Percentiles rank a stretch among this genome's conserved stretches.
Conservation (phyloP, 2,888 invertebrate species). For the Pogonocherus hispidulus region DNA sequence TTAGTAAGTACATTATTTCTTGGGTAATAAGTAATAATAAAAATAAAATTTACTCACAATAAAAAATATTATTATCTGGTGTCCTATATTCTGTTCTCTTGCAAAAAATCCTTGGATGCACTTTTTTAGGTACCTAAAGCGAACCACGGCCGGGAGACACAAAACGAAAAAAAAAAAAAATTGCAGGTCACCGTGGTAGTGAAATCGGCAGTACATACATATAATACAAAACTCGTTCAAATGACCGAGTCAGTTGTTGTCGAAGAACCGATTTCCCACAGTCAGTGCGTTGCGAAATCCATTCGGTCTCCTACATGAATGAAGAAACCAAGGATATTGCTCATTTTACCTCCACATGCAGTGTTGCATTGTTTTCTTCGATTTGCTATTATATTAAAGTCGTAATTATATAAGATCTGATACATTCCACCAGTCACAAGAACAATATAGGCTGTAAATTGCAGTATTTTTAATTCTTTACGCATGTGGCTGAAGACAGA, state of each 20-base stretch:
- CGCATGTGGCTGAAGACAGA: too few species aligned
- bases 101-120: too few species aligned
- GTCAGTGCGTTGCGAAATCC: conserved; percentile 3
- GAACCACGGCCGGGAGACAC: background rate
- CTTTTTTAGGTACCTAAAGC: too few species aligned
- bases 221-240: background rate
- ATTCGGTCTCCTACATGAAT: background rate
- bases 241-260: background rate
- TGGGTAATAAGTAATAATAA: too few species aligned
- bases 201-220: background rate
- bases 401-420: background rate
- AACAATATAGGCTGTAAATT: too few species aligned
- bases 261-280: background rate
- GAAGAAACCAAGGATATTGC: background rate
- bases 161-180: background rate
- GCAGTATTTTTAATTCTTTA: too few species aligned
- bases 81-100: too few species aligned
- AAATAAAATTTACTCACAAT: too few species aligned
- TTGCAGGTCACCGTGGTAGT: background rate
- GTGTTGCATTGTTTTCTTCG: background rate
- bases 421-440: too few species aligned
- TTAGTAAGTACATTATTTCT: too few species aligned
- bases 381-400: background rate
- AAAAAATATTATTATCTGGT: too few species aligned
- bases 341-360: background rate